phyloP scores from a whole-genome alignment of 2,888 invertebrate genomes.

The Machimus rusticus region DNA sequence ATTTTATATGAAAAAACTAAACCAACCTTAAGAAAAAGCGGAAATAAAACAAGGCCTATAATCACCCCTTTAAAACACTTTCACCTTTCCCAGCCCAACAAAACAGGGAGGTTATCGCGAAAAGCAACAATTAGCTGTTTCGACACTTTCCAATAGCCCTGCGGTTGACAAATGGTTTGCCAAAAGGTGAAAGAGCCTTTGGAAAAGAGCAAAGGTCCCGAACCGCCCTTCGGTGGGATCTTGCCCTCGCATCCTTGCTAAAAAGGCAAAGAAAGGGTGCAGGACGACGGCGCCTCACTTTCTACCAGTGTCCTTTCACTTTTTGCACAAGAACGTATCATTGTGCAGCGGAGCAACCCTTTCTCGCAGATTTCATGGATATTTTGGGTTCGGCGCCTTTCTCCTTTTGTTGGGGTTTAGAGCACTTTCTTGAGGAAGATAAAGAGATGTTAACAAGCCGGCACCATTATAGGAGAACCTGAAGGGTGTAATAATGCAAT shows the following conservation, averaged over 20 bases:
- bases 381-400: neutral
- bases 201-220: constrained; percentile 10
- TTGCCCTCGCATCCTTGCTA: neutral
- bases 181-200: neutral
- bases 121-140: neutral
- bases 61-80: neutral
- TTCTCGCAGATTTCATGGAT: neutral
- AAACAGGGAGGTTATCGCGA: neutral
- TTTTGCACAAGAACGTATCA: neutral
- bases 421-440: constrained; percentile 14
- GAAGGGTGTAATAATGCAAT: neutral
- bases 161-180: constrained; percentile 32
- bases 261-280: neutral
- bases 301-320: neutral
- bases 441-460: constrained; percentile 27
- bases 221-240: neutral
- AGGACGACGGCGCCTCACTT: neutral
- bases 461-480: neutral
- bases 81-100: neutral
- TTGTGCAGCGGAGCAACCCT: neutral
- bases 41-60: neutral
- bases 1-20: neutral
- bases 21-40: neutral
- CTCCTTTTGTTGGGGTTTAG: neutral
- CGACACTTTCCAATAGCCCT: constrained; percentile 15